Evolutionary conservation across 2,888 invertebrate species (phyloP), one percentile per base, ranked within the genome.

Genomic region (Andrena bicolor): DNA sequence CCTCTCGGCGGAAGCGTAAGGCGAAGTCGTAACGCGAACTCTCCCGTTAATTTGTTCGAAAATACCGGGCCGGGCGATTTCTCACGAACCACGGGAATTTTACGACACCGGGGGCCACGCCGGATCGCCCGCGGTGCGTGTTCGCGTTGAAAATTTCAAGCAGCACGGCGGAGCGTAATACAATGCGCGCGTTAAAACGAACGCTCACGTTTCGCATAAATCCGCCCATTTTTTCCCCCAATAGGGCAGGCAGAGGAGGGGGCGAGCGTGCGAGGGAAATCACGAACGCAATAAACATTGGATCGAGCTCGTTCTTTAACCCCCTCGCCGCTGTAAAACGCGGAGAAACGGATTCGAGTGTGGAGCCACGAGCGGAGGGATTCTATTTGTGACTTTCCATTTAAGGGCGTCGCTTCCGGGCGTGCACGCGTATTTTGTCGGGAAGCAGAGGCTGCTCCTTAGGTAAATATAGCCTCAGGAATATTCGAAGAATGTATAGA

Each of bases 141-240:
- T 56, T 23, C 56, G 49, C 51, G 53, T 68, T 41, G 66, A 78
- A 75, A 68, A 53, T 75, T 75, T 75, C 71, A 10, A 53, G 30
- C 41, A 41, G 41, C 66, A 5, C 56, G 4, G 5, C 61, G 6
- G 26, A 30, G 26, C 53, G 63, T 76, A 63, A 60, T 77, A 53
- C 70, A 65, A 80, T 53, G 48, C 23, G 56, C 61, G 53, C 63
- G 63, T 75, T 78, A 78, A 75, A 74, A 68, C 26, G 75, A 75
- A 63, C 66, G 78, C 63, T 63, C 78, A 63, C 78, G 78, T 78
- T 75, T 69, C 76, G 76, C 35, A 76, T 80, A 80, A 80, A 80
- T 80, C 64, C 69, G 8, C 8, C 56, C 64, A 64, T 64, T 58
- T 65, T 76, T 73, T 78, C 16, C 65, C 48, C 32, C 23, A 56